Conservation (phyloP, 2,888 invertebrate species). For the Metellina segmentata region DNA sequence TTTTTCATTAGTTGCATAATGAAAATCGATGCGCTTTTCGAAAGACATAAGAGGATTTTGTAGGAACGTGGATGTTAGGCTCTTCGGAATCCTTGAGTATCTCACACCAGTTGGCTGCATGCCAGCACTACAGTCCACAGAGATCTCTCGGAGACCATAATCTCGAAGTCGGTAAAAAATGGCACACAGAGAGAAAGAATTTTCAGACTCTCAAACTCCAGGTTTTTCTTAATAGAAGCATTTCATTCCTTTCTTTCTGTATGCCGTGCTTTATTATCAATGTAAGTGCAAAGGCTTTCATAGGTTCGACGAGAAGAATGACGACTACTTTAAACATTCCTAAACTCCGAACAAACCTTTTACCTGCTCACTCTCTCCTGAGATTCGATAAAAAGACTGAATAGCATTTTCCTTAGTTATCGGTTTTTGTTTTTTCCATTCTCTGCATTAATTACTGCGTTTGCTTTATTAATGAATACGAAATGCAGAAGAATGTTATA, state of each 20-base stretch:
- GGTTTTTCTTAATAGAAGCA: background rate
- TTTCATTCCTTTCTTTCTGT: background rate
- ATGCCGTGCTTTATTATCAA: background rate
- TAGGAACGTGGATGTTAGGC: background rate
- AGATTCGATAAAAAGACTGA: background rate
- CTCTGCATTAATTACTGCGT: background rate
- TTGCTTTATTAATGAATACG: no score
- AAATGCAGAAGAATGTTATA: no score
- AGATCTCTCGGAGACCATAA: slow-evolving; percentile 7
- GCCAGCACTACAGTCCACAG: slow-evolving; percentile 20
- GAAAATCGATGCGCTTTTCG: slow-evolving; percentile 67
- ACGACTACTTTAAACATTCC: background rate
- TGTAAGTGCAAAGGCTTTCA: background rate
- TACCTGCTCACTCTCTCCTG: background rate
- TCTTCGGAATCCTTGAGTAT: background rate
- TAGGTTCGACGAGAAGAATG: background rate
- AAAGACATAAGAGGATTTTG: slow-evolving; percentile 54
- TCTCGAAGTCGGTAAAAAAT: slow-evolving; percentile 4
- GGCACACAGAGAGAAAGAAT: background rate
- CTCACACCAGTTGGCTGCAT: slow-evolving; percentile 8
- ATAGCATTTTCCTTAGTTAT: background rate
- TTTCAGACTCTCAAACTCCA: slow-evolving; percentile 16
- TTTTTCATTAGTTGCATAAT: slow-evolving; percentile 66
- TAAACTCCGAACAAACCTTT: background rate
- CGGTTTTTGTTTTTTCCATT: background rate